phyloP scores from a whole-genome alignment of 64 coral and sea anemone genomes.

The Exaiptasia diaphana region DNA sequence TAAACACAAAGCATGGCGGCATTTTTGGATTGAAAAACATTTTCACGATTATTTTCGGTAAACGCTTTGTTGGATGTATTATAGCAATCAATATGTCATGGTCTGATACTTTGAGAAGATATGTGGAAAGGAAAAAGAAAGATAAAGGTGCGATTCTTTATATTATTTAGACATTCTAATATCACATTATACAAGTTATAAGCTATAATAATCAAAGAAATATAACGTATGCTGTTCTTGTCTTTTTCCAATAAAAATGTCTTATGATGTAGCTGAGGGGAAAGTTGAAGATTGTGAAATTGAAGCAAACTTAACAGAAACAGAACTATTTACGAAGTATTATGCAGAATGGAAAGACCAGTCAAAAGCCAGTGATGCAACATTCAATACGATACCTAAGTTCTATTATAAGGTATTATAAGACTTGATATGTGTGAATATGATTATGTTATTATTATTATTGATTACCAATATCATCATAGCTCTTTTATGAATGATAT shows the following conservation, averaged over 20 bases:
- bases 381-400: constrained; percentile 72
- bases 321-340: constrained; percentile 86
- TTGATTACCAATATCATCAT: too few relatives aligned
- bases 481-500: neutral
- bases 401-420: constrained; percentile 95
- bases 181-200: neutral
- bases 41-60: neutral
- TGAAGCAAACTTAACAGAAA: constrained; percentile 46
- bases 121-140: constrained; percentile 44
- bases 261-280: too few relatives aligned
- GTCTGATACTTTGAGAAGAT: constrained; percentile 44
- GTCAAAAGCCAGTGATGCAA: constrained; percentile 53
- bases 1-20: constrained; percentile 65
- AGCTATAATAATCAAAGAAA: too few relatives aligned
- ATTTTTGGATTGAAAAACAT: neutral
- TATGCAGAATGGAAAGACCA: constrained; percentile 80
- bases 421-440: too few relatives aligned
- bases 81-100: neutral
- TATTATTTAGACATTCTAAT: neutral
- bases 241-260: too few relatives aligned
- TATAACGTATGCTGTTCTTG: too few relatives aligned
- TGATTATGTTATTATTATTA: neutral
- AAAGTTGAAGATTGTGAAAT: too few relatives aligned
- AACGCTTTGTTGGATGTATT: neutral
- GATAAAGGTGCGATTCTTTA: constrained; percentile 28